phyloP scores from a whole-genome alignment of 23 tunicate species.

The Ascidia mentula region DNA sequence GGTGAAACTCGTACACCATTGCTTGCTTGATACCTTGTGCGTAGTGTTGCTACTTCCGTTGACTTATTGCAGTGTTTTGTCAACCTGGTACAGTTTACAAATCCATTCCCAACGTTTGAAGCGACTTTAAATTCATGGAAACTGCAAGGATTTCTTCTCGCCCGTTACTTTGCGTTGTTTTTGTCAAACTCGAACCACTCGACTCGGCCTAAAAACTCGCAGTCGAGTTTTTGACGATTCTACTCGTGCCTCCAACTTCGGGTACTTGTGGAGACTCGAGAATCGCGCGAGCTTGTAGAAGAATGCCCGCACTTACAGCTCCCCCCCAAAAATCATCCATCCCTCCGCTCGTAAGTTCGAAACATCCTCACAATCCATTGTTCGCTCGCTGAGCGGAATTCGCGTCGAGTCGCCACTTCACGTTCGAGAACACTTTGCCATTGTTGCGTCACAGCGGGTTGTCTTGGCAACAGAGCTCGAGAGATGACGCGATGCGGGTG shows the following conservation, averaged over 20 bases:
- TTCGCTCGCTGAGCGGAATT: background rate
- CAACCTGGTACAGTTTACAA: no score
- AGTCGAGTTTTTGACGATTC: no score
- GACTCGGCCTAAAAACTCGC: no score
- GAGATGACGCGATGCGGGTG: background rate
- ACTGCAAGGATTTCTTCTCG: no score
- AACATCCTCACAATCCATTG: background rate
- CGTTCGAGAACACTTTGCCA: slow-evolving; percentile 6
- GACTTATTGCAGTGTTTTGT: no score
- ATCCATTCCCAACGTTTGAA: no score
- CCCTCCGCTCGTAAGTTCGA: background rate
- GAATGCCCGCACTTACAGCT: background rate
- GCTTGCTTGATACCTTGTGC: no score
- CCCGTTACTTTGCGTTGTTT: no score
- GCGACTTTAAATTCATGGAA: no score
- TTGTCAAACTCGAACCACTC: no score
- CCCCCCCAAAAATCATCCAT: background rate
- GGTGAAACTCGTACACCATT: no score
- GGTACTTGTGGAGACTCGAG: background rate
- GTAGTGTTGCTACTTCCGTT: no score
- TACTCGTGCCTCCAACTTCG: background rate
- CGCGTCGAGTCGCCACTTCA: background rate
- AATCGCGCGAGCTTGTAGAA: background rate
- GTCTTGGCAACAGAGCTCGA: background rate
- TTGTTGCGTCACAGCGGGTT: slow-evolving; percentile 6